Evolutionary conservation across 2,888 invertebrate species (phyloP).

Genomic region (Hedychridium roseum): DNA sequence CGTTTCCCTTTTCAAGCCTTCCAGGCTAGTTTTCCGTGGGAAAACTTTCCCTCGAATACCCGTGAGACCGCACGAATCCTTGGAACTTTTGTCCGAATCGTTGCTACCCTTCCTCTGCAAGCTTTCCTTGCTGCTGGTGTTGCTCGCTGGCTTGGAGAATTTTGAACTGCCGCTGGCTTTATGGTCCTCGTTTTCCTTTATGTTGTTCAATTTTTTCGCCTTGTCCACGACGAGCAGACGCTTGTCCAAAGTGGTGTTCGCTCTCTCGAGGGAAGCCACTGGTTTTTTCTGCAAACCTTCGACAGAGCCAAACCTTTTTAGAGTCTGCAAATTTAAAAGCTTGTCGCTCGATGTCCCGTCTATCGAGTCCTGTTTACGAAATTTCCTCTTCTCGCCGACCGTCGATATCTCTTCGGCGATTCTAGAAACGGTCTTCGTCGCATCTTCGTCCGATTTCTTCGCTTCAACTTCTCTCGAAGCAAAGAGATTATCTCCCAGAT

Average conservation of each 20-base stretch:
- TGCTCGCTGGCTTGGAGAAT: constrained; percentile 28
- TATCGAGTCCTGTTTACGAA: constrained; percentile 45
- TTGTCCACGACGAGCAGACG: constrained; percentile 27
- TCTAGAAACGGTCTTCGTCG: background rate
- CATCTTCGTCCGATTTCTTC: background rate
- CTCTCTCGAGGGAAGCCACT: constrained; percentile 32
- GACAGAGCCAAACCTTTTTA: constrained; percentile 47
- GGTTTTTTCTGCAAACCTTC: constrained; percentile 39
- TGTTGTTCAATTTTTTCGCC: constrained; percentile 46
- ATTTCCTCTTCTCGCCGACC: constrained; percentile 21
- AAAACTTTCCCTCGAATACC: too few relatives aligned
- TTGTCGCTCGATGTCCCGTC: constrained; percentile 22
- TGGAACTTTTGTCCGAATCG: constrained; percentile 45
- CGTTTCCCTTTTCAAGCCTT: constrained; percentile 45
- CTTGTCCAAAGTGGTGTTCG: constrained; percentile 44
- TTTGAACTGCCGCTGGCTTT: constrained; percentile 15
- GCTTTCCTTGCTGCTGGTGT: constrained; percentile 23
- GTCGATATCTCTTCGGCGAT: background rate
- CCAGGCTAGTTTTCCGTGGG: constrained; percentile 50
- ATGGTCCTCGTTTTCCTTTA: constrained; percentile 44
- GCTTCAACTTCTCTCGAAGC: too few relatives aligned
- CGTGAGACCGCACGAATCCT: constrained; percentile 13
- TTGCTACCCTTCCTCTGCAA: constrained; percentile 43
- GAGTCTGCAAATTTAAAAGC: constrained; percentile 31
- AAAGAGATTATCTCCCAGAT: too few relatives aligned